phyloP scores from a whole-genome alignment of 2,113 vertebrate species.

The Seriola rivoliana region DNA sequence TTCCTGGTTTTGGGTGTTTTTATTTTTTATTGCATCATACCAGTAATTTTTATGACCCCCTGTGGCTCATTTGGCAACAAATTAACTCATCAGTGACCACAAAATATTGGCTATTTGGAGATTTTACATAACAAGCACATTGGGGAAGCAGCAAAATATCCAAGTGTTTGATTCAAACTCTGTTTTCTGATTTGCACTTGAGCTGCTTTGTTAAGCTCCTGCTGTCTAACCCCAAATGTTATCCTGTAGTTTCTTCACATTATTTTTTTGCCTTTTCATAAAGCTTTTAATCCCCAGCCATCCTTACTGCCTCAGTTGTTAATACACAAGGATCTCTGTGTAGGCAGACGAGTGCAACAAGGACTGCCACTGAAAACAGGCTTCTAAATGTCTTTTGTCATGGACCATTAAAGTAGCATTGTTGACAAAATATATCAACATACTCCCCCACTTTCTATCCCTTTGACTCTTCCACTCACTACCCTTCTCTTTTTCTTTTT shows the following conservation, averaged over 20 bases:
- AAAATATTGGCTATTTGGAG: background rate
- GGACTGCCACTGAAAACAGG: conserved; percentile 28
- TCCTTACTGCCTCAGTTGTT: conserved; percentile 11
- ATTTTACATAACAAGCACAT: background rate
- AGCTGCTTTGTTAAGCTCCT: background rate
- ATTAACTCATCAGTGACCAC: background rate
- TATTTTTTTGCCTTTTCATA: background rate
- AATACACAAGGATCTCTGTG: conserved; percentile 27
- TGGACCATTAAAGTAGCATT: conserved; percentile 38
- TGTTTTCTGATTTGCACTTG: background rate
- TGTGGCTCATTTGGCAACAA: background rate
- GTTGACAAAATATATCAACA: conserved; percentile 45
- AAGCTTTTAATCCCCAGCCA: conserved; percentile 22
- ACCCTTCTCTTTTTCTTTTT: background rate
- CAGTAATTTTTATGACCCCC: background rate
- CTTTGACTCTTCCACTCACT: background rate
- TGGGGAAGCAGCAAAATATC: background rate
- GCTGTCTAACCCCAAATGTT: background rate
- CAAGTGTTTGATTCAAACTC: background rate
- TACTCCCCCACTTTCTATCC: background rate
- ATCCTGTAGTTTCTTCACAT: background rate
- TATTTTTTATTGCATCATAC: background rate
- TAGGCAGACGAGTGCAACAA: conserved; percentile 5
- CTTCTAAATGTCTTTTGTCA: conserved; percentile 52
- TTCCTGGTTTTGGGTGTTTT: background rate